Conservation (phyloP, 2,113 vertebrate genomes). For the Etia nguti region DNA sequence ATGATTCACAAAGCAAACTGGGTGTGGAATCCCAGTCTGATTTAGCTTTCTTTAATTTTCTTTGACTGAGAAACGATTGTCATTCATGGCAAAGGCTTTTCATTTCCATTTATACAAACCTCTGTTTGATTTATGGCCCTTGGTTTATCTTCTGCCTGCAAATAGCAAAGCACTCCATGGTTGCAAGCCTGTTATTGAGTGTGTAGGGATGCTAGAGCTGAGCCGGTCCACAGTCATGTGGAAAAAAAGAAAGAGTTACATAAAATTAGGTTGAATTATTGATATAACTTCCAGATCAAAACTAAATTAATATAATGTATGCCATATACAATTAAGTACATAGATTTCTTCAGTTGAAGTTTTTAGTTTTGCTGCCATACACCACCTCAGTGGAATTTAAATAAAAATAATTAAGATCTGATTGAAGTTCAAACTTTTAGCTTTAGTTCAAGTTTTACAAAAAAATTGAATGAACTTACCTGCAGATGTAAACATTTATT, state of each 20-base stretch:
- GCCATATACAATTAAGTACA: not conserved
- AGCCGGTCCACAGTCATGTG: not conserved
- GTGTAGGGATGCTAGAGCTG: not conserved
- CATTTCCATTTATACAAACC: conserved; percentile 29
- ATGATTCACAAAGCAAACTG: not conserved
- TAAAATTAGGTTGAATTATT: not conserved
- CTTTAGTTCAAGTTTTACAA: not conserved
- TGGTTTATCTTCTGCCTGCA: conserved; percentile 52
- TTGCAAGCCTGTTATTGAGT: not conserved
- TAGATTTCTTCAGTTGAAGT: not conserved
- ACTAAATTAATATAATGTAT: not conserved
- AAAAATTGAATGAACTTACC: not conserved
- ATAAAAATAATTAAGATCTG: not conserved
- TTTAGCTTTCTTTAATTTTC: conserved; percentile 8
- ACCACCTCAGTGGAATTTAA: not conserved
- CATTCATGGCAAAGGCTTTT: conserved; percentile 44
- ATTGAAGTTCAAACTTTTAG: not conserved
- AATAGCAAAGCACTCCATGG: conserved; percentile 17
- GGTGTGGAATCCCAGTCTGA: conserved; percentile 17
- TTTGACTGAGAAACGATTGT: conserved; percentile 22
- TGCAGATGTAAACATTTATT: not conserved
- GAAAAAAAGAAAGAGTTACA: not conserved
- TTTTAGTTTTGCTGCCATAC: not conserved
- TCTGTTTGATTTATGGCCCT: conserved; percentile 49
- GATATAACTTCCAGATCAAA: not conserved